Conservation (phyloP, 2,888 invertebrate species). For the Drosophila falleni region DNA sequence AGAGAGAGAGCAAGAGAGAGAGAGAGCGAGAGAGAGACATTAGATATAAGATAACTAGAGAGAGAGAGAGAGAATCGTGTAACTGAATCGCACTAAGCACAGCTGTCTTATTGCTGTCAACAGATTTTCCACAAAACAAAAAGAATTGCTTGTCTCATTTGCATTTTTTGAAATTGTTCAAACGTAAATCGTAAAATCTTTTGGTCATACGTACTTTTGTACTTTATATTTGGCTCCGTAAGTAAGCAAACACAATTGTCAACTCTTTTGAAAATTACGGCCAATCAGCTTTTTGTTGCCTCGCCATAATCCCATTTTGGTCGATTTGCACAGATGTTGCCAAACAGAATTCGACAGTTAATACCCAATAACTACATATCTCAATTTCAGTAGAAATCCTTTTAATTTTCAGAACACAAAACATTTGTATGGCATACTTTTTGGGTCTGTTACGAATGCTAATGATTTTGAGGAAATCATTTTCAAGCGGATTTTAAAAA, state of each 20-base stretch:
- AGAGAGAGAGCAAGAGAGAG: background rate
- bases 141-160: slow-evolving; percentile 22
- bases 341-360: background rate
- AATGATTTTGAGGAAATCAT: too few species aligned
- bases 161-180: slow-evolving; percentile 15
- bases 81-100: background rate
- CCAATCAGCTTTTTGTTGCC: slow-evolving; percentile 6
- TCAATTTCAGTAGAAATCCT: too few species aligned
- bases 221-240: slow-evolving; percentile 5
- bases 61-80: background rate
- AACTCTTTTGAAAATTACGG: slow-evolving; percentile 16
- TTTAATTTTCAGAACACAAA: too few species aligned
- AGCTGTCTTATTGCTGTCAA: slow-evolving; percentile 3
- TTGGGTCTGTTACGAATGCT: too few species aligned
- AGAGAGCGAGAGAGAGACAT: background rate
- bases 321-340: background rate
- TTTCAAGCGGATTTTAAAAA: too few species aligned
- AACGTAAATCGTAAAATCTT: background rate
- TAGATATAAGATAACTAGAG: background rate
- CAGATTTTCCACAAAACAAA: slow-evolving; percentile 6
- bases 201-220: slow-evolving; percentile 12
- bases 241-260: slow-evolving; percentile 25
- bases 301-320: background rate
- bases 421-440: too few species aligned
- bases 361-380: too few species aligned